Percentiles rank a stretch among this genome's conserved stretches.
Evolutionary conservation across 2,888 invertebrate species (phyloP).

Genomic region (Habrosyne pyritoides): DNA sequence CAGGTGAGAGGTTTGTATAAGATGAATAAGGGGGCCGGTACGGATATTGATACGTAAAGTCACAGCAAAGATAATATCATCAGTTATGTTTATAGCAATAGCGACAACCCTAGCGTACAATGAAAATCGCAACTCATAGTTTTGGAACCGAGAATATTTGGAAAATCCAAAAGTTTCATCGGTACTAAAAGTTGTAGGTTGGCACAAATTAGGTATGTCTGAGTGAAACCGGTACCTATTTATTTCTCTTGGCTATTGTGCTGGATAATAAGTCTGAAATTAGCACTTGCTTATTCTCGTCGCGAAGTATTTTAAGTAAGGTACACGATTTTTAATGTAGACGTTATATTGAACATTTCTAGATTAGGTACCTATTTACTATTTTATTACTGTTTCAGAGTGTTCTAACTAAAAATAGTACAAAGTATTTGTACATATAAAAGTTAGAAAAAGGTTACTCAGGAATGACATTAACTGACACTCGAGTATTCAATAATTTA

Average conservation of each 20-base stretch:
- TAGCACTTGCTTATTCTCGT: not conserved
- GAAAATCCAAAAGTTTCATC: slow-evolving; percentile 2
- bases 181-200: not conserved
- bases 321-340: not conserved
- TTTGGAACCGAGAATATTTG: not conserved
- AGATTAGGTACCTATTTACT: not conserved
- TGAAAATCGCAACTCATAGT: not conserved
- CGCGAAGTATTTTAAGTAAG: not conserved
- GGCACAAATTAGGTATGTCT: not conserved
- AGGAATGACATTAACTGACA: too few relatives aligned
- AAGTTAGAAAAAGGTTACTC: too few relatives aligned
- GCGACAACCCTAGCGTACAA: not conserved
- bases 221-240: not conserved
- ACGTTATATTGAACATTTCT: not conserved
- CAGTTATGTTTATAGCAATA: not conserved
- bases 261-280: not conserved
- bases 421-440: too few relatives aligned
- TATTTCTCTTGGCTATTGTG: not conserved
- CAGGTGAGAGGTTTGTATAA: too few relatives aligned
- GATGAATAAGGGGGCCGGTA: too few relatives aligned
- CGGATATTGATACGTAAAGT: too few relatives aligned
- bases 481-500: too few relatives aligned
- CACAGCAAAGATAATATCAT: not conserved
- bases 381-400: too few relatives aligned
- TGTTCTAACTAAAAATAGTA: too few relatives aligned